Conservation (phyloP, 2,888 invertebrate genomes). For the Malthinus flaveolus region DNA sequence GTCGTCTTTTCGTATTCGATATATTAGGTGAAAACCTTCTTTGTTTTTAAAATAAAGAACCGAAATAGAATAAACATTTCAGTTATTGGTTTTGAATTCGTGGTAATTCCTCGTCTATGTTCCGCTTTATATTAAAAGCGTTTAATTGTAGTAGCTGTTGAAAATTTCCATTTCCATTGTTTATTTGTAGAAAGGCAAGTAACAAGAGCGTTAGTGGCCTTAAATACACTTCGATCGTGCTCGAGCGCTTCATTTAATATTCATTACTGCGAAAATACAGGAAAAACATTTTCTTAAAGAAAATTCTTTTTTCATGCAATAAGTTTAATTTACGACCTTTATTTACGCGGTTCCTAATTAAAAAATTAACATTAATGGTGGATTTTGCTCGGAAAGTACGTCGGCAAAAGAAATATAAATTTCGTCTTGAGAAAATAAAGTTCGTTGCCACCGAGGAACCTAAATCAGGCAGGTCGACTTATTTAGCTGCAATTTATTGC, state of each 20-base stretch:
- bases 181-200: conserved; percentile 19
- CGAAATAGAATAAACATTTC: no score
- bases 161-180: conserved; percentile 25
- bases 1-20: no score
- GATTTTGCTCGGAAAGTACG: neutral
- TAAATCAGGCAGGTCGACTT: conserved; percentile 5
- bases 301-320: neutral
- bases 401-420: neutral
- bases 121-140: conserved; percentile 21
- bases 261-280: conserved; percentile 8
- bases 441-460: neutral
- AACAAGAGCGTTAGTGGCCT: conserved; percentile 18
- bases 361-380: conserved; percentile 1
- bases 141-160: conserved; percentile 23
- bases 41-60: no score
- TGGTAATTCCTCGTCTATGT: conserved; percentile 5
- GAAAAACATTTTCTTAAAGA: neutral
- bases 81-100: neutral
- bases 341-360: conserved; percentile 1
- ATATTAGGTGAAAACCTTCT: no score
- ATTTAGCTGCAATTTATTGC: conserved; percentile 7
- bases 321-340: neutral
- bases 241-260: conserved; percentile 20
- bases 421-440: neutral
- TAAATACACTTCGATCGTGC: conserved; percentile 20